Evolutionary conservation across 2,797 vertebrate species (phyloP).

Genomic region (Phoxinus dragarum): DNA sequence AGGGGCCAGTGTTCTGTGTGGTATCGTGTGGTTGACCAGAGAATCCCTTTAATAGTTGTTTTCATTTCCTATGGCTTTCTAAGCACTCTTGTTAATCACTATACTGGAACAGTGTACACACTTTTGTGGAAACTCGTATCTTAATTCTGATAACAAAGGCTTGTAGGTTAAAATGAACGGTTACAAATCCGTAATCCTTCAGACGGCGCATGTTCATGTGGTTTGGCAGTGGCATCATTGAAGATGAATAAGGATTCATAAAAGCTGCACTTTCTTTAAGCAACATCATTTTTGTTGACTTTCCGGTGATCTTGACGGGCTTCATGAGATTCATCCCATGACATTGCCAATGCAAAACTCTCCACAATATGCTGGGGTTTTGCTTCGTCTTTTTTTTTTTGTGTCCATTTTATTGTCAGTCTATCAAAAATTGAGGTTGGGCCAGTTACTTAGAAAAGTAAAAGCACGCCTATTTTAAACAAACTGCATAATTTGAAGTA

Average conservation of each 20-base stretch:
- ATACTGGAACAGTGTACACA: conserved; percentile 52
- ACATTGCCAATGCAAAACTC: not conserved
- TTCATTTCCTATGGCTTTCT: conserved; percentile 51
- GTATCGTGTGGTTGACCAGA: conserved; percentile 40
- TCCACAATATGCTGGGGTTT: not conserved
- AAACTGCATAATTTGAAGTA: not conserved
- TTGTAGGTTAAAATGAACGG: conserved; percentile 24
- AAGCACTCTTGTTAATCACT: conserved; percentile 53
- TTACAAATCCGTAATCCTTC: conserved; percentile 12
- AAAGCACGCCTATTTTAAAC: not conserved
- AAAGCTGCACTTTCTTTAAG: not conserved
- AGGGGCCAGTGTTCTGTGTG: conserved; percentile 31
- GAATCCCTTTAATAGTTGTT: conserved; percentile 47
- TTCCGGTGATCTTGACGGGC: not conserved
- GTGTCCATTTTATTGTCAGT: not conserved
- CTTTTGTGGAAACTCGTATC: conserved; percentile 4
- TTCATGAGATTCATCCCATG: not conserved
- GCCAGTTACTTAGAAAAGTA: not conserved
- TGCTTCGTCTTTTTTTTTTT: not conserved
- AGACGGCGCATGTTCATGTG: not conserved
- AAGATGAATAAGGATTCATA: not conserved
- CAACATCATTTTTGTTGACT: not conserved
- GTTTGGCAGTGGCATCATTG: conserved; percentile 23
- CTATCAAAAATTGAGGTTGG: too few relatives aligned
- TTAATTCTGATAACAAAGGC: conserved; percentile 54